These are phyloP conservation scores for Leucophora obtusa DNA, from an alignment of 2,888 invertebrate species.

Conservation along the genomic window DNA sequence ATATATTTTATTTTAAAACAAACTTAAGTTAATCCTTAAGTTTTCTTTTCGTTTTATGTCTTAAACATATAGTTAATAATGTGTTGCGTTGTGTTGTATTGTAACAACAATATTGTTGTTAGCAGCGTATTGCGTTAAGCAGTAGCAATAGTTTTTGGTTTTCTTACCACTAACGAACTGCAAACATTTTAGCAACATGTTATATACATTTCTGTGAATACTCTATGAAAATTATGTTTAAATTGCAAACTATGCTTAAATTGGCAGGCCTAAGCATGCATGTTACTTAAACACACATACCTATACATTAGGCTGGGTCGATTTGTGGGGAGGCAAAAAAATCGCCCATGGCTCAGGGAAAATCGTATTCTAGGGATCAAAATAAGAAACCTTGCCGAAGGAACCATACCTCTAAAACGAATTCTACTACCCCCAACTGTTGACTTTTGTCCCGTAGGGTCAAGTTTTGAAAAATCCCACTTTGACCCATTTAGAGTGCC, in stretches of 20 bases:
- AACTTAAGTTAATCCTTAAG: constrained; percentile 38
- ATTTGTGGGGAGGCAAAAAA: too few relatives aligned
- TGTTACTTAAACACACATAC: neutral
- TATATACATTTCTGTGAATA: constrained; percentile 43
- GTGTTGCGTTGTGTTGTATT: constrained; percentile 20
- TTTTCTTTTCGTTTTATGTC: neutral
- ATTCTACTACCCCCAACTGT: too few relatives aligned
- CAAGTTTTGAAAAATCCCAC: too few relatives aligned
- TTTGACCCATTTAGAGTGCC: too few relatives aligned
- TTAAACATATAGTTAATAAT: constrained; percentile 39
- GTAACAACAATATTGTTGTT: neutral
- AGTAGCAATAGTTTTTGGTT: constrained; percentile 45
- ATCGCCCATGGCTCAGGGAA: too few relatives aligned
- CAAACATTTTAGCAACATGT: constrained; percentile 47
- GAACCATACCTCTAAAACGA: too few relatives aligned
- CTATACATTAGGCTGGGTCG: too few relatives aligned
- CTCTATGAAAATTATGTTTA: constrained; percentile 60
- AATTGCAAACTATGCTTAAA: constrained; percentile 62
- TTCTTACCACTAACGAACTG: constrained; percentile 51
- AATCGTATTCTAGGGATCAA: too few relatives aligned
- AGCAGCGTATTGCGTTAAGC: constrained; percentile 49
- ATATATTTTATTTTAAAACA: constrained; percentile 43
- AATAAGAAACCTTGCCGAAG: too few relatives aligned
- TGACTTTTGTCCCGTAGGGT: too few relatives aligned
- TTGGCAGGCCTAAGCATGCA: constrained; percentile 42